Base-by-base conservation (phyloP, 2,888 invertebrate genomes). In the Trimorus sp. region DNA sequence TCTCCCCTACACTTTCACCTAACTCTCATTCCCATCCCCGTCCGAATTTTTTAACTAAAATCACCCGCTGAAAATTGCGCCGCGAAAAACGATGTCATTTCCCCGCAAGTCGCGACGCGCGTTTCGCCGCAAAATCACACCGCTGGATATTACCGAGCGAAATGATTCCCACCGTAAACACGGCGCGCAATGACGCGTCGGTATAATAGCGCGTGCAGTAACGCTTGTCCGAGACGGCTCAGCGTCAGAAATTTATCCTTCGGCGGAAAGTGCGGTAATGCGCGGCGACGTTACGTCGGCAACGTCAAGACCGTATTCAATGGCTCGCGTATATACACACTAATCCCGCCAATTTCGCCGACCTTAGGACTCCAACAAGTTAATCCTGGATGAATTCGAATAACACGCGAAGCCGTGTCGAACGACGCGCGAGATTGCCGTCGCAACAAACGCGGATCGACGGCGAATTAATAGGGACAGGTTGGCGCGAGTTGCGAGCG, bases 111-210 rank as follows among this genome's bases (percentile, higher is more conserved):
- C 26, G 2, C 48, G 36, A 38, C 26, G 36, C 42, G 14, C 54
- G 15, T 60, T 68, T 60, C 48, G 54, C 49, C n/a, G 73, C 40
- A 15, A 60, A 79, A 79, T 70, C 70, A 48, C 38, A 36, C 73
- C 36, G 58, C 38, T 53, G 76, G 71, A 81, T 76, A 71, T 76
- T 70, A 71, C 71, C 65, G 62, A 62, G 68, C 58, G 70, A 81
- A 77, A 81, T 81, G 66, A 81, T 81, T 81, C 76, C 76, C 76
- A 76, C 60, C 70, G 75, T 75, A 75, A 80, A 80, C 75, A 75
- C 70, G 79, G 51, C 66, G 59, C 53, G 63, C 51, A 79, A 79
- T 75, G 70, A 79, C 79, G 75, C 74, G 70, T 69, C 53, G 68
- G 68, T 63, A 69, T 73, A 60, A 69, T 65, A 48, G 75, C 40